Conservation (phyloP, 2,888 invertebrate genomes). For the Piscicola geometra region DNA sequence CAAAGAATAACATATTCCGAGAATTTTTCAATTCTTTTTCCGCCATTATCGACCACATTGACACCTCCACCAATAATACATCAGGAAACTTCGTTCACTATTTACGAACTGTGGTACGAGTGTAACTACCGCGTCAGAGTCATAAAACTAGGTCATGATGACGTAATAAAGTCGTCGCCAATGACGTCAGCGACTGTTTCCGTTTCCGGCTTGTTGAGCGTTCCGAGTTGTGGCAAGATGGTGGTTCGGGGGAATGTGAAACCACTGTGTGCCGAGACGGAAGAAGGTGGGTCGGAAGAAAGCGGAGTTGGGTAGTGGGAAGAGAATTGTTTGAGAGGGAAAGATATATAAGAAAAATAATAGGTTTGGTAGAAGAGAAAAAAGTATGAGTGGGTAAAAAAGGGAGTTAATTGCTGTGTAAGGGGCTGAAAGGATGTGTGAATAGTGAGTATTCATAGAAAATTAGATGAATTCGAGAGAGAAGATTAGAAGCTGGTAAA, state of each 20-base stretch:
- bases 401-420: neutral
- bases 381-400: neutral
- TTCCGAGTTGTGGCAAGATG: neutral
- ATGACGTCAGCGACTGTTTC: neutral
- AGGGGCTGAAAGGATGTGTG: neutral
- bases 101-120: conserved; percentile 21
- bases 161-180: neutral
- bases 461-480: neutral
- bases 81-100: conserved; percentile 15
- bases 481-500: neutral
- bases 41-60: too few relatives aligned
- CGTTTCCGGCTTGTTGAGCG: neutral
- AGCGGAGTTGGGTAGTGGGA: neutral
- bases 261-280: conserved; percentile 7
- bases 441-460: neutral
- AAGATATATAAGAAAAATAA: neutral
- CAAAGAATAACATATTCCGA: too few relatives aligned
- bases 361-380: too few relatives aligned
- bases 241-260: conserved; percentile 5
- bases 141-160: neutral
- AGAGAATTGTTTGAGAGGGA: neutral
- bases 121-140: conserved; percentile 9
- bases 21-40: too few relatives aligned
- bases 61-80: neutral
- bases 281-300: neutral